Conservation (phyloP, 1,140 invertebrate species). For the Bursaphelenchus mucronatus region DNA sequence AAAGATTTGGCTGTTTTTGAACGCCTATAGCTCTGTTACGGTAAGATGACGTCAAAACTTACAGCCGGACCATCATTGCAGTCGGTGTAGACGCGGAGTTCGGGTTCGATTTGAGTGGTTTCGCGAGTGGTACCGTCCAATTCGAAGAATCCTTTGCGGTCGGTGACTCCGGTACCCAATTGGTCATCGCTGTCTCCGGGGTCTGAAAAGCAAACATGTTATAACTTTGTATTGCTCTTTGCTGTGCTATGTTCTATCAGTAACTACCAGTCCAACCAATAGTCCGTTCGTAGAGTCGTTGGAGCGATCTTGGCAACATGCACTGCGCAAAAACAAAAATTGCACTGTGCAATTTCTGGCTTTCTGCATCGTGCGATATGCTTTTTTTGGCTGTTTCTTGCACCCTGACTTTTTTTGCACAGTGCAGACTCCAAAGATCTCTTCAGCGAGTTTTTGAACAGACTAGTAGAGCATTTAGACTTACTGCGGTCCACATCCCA, state of each 20-base stretch:
- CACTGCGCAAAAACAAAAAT: too few relatives aligned
- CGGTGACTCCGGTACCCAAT: slow-evolving; percentile 12
- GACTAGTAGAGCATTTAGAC: neutral
- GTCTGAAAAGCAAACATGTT: neutral
- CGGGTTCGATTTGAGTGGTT: slow-evolving; percentile 23
- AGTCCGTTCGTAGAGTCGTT: neutral
- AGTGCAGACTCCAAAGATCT: too few relatives aligned
- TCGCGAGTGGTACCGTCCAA: slow-evolving; percentile 23
- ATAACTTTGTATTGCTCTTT: too few relatives aligned
- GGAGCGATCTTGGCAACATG: neutral
- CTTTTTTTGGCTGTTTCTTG: too few relatives aligned
- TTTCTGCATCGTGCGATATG: too few relatives aligned
- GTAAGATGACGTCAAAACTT: neutral
- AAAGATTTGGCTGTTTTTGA: too few relatives aligned
- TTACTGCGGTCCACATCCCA: slow-evolving; percentile 20
- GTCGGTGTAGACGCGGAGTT: slow-evolving; percentile 24
- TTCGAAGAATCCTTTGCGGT: slow-evolving; percentile 14
- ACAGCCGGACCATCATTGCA: slow-evolving; percentile 8
- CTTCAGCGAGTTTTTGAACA: too few relatives aligned
- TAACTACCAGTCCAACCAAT: neutral
- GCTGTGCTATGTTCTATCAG: neutral
- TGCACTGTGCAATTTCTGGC: too few relatives aligned
- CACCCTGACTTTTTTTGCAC: too few relatives aligned
- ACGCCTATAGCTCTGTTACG: too few relatives aligned
- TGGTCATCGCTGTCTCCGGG: slow-evolving; percentile 19